Evolutionary conservation across 1,140 invertebrate genomes (phyloP).

Genomic region (Drosophila oshimai): DNA sequence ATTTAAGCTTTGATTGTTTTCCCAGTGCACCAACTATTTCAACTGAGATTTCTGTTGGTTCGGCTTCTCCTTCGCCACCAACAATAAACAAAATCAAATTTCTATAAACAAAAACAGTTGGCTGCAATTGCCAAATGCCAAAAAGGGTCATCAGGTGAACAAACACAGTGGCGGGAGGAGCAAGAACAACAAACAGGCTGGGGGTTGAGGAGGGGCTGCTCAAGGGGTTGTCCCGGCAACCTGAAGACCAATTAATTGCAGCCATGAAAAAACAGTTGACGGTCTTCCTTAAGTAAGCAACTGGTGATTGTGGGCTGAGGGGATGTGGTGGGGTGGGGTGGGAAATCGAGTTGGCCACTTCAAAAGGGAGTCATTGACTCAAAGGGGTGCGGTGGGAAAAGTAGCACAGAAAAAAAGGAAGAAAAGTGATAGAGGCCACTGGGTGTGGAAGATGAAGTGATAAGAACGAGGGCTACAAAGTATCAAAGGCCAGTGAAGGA

Average conservation of each 20-base stretch:
- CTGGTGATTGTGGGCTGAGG: not conserved
- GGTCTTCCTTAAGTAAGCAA: constrained; percentile 29
- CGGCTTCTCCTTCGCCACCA: constrained; percentile 1
- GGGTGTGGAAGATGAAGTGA: constrained; percentile 19
- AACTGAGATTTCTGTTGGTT: constrained; percentile 8
- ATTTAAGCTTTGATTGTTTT: not conserved
- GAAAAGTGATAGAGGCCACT: not conserved
- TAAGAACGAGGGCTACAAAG: constrained; percentile 19
- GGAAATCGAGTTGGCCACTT: constrained; percentile 14
- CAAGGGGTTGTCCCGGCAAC: constrained; percentile 34
- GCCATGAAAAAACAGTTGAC: constrained; percentile 29
- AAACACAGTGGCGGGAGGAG: constrained; percentile 35
- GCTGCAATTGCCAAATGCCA: constrained; percentile 24
- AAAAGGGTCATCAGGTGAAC: constrained; percentile 66
- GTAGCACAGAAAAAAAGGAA: not conserved
- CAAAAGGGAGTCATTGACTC: constrained; percentile 8
- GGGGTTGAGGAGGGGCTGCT: not conserved
- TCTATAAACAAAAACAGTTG: constrained; percentile 58
- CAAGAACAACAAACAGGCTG: constrained; percentile 33
- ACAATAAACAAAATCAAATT: constrained; percentile 77
- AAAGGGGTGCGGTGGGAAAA: not conserved
- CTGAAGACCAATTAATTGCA: constrained; percentile 54
- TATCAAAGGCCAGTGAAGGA: not conserved
- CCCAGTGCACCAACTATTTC: constrained; percentile 20
- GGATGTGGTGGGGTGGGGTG: not conserved